Evolutionary conservation across 2,113 vertebrate genomes (phyloP).

Genomic region (Salvelinus fontinalis): DNA sequence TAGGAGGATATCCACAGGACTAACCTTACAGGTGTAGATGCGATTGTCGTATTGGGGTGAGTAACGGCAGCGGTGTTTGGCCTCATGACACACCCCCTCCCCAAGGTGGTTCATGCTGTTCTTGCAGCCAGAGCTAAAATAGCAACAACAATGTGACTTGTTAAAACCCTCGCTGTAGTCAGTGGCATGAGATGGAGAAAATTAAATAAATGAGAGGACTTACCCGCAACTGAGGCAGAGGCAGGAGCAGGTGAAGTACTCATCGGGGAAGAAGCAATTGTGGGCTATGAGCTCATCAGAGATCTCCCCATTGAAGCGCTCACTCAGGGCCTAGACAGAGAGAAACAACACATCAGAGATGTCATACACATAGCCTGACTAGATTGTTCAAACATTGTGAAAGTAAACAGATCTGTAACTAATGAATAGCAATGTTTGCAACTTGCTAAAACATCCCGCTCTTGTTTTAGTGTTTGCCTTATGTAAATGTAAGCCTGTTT

Average conservation of each 20-base stretch:
- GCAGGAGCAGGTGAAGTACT: constrained; percentile 97
- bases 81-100: constrained; percentile 88
- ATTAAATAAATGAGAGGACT: constrained; percentile 52
- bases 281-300: constrained; percentile 89
- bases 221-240: constrained; percentile 96
- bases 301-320: constrained; percentile 96
- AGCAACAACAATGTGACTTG: neutral
- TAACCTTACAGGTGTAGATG: constrained; percentile 96
- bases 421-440: neutral
- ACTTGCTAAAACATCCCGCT: neutral
- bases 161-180: neutral
- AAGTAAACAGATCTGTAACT: neutral
- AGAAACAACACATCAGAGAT: neutral
- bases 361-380: neutral
- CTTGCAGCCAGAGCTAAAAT: constrained; percentile 87
- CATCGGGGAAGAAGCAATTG: constrained; percentile 97
- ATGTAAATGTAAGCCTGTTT: constrained; percentile 37
- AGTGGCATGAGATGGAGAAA: neutral
- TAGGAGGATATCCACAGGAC: constrained; percentile 20
- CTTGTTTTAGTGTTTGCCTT: neutral
- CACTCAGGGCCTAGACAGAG: constrained; percentile 85
- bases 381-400: neutral
- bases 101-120: constrained; percentile 97
- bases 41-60: constrained; percentile 95
- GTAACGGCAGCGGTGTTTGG: constrained; percentile 91